Percentiles rank a stretch among this genome's conserved stretches.
These are phyloP conservation scores for Eutrigla gurnardus DNA, from an alignment of 2,797 vertebrate genomes.

Conservation along the genomic window DNA sequence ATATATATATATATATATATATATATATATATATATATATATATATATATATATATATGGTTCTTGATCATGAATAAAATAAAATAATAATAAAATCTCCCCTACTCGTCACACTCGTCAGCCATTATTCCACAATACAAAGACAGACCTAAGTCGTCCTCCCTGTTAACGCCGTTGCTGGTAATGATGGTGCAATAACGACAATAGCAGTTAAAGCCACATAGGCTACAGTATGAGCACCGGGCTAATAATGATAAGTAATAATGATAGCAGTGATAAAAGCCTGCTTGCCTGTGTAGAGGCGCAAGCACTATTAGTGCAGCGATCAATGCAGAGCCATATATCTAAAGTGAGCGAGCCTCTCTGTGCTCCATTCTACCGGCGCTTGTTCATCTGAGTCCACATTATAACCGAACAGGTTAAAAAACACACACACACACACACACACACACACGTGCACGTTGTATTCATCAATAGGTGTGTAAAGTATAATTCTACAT, in stretches of 20 bases:
- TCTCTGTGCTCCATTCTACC: conserved; percentile 30
- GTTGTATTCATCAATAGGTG: conserved; percentile 1
- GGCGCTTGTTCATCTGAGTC: conserved; percentile 25
- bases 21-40: not conserved
- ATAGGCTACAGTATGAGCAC: conserved; percentile 43
- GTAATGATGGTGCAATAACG: conserved; percentile 63
- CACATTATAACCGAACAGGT: conserved; percentile 19
- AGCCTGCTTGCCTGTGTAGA: conserved; percentile 35
- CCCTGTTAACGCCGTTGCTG: conserved; percentile 24
- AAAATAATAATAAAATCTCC: too few species aligned
- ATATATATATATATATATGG: not conserved
- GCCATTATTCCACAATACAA: not conserved
- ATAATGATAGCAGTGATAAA: conserved; percentile 56
- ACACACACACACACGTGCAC: not conserved
- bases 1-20: not conserved
- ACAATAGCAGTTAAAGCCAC: conserved; percentile 42
- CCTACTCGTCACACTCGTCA: too few species aligned
- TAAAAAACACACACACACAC: not conserved
- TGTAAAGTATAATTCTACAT: not conserved
- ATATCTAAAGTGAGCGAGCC: conserved; percentile 51
- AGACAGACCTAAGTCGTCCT: conserved; percentile 45
- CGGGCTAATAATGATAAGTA: conserved; percentile 51
- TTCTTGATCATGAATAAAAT: too few species aligned
- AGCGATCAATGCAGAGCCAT: conserved; percentile 59
- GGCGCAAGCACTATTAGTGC: conserved; percentile 45